A percentile compares a stretch with the other conserved stretches of the same genome.
phyloP scores from a whole-genome alignment of 1,140 invertebrate species.

The Musca vetustissima region DNA sequence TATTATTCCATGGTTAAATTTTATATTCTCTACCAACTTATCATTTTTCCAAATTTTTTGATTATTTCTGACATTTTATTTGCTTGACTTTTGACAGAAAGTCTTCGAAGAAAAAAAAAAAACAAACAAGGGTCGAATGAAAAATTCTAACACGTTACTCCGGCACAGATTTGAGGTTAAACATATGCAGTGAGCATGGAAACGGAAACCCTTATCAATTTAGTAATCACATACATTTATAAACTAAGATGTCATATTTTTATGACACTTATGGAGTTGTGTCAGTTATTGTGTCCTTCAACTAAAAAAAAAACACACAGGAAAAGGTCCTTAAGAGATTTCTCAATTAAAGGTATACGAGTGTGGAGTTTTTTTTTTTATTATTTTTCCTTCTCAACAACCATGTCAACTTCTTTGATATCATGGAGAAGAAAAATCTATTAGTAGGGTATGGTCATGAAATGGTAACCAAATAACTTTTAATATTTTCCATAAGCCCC shows the following conservation, averaged over 20 bases:
- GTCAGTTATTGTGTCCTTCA: background rate
- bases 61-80: conserved; percentile 20
- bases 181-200: background rate
- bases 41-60: background rate
- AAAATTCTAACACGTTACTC: too few species aligned
- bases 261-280: conserved; percentile 15
- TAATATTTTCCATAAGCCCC: background rate
- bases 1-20: too few species aligned
- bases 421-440: too few species aligned
- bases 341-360: too few species aligned
- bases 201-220: conserved; percentile 28
- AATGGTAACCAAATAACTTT: background rate
- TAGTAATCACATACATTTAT: conserved; percentile 28
- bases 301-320: conserved; percentile 1
- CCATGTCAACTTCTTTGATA: too few species aligned
- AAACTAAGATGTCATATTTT: conserved; percentile 30
- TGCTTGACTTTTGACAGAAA: too few species aligned
- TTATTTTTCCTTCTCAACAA: too few species aligned
- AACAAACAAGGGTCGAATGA: background rate
- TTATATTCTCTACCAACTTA: too few species aligned
- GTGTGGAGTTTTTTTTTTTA: too few species aligned
- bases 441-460: too few species aligned
- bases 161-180: too few species aligned
- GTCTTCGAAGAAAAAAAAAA: too few species aligned
- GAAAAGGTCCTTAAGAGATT: background rate